Conservation (phyloP, 2,797 vertebrate species). For the Echiichthys vipera region DNA sequence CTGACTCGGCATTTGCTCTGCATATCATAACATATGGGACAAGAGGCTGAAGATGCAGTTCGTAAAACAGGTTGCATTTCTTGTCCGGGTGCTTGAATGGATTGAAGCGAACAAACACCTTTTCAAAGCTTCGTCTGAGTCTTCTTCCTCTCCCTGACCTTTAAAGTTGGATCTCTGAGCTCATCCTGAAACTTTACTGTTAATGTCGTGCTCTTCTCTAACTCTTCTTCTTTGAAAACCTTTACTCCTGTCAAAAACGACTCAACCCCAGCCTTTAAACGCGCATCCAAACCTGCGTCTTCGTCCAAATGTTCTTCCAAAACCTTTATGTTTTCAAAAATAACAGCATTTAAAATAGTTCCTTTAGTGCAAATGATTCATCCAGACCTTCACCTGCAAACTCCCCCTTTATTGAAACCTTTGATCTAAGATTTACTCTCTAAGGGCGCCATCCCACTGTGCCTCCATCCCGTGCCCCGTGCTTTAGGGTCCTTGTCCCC, state of each 20-base stretch:
- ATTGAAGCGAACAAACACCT: slow-evolving; percentile 15
- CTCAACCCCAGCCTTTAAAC: background rate
- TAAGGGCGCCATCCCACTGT: too few relatives aligned
- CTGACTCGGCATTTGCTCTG: too few relatives aligned
- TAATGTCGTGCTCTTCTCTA: background rate
- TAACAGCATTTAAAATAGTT: too few relatives aligned
- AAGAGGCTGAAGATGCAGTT: too few relatives aligned
- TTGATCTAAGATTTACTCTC: too few relatives aligned
- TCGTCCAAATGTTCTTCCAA: too few relatives aligned
- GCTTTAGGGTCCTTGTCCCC: too few relatives aligned
- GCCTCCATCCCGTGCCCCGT: too few relatives aligned
- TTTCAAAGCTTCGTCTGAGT: slow-evolving; percentile 9
- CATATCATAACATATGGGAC: too few relatives aligned
- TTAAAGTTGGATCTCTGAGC: background rate
- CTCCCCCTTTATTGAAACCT: background rate
- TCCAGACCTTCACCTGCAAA: background rate
- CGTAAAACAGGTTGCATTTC: slow-evolving; percentile 23
- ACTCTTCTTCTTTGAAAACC: too few relatives aligned
- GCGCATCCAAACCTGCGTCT: background rate
- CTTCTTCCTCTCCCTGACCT: background rate
- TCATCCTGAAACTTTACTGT: background rate
- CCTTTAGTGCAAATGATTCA: background rate
- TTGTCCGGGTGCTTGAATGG: slow-evolving; percentile 23
- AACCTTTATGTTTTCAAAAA: too few relatives aligned
- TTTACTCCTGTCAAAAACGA: too few relatives aligned